Evolutionary conservation across 2,113 vertebrate genomes (phyloP).

Genomic region (Epinephelus lanceolatus): DNA sequence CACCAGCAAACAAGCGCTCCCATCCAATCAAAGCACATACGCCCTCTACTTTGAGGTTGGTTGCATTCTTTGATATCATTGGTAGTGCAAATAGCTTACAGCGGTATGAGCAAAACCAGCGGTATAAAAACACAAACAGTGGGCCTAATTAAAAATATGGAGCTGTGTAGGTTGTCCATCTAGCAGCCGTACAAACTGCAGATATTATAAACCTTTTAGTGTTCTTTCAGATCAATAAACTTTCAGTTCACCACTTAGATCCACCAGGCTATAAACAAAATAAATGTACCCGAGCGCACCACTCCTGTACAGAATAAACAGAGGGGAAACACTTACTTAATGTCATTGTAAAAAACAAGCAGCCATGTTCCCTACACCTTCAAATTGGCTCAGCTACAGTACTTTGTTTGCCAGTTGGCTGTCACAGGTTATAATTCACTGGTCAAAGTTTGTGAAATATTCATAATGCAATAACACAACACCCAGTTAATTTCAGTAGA

Average conservation of each 20-base stretch:
- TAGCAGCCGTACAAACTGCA: background rate
- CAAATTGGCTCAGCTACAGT: constrained; percentile 4
- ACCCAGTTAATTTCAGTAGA: constrained; percentile 3
- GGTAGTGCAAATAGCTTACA: background rate
- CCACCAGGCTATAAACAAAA: constrained; percentile 12
- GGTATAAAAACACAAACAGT: constrained; percentile 3
- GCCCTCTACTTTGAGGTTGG: background rate
- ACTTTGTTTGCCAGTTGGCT: constrained; percentile 15
- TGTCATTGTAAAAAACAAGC: constrained; percentile 9
- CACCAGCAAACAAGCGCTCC: background rate
- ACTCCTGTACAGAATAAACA: background rate
- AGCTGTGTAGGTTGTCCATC: background rate
- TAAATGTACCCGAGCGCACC: background rate
- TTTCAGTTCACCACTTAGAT: background rate
- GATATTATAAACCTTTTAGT: constrained; percentile 8
- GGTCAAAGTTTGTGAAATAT: constrained; percentile 26
- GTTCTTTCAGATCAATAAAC: constrained; percentile 22
- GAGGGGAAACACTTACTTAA: constrained; percentile 6
- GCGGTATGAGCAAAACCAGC: background rate
- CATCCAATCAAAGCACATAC: constrained; percentile 1
- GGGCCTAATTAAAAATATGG: constrained; percentile 21
- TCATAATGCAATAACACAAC: background rate
- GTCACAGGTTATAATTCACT: constrained; percentile 6
- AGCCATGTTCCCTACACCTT: background rate
- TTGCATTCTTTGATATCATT: background rate